Conservation (phyloP, 2,113 vertebrate species). For the Mus spicilegus region DNA sequence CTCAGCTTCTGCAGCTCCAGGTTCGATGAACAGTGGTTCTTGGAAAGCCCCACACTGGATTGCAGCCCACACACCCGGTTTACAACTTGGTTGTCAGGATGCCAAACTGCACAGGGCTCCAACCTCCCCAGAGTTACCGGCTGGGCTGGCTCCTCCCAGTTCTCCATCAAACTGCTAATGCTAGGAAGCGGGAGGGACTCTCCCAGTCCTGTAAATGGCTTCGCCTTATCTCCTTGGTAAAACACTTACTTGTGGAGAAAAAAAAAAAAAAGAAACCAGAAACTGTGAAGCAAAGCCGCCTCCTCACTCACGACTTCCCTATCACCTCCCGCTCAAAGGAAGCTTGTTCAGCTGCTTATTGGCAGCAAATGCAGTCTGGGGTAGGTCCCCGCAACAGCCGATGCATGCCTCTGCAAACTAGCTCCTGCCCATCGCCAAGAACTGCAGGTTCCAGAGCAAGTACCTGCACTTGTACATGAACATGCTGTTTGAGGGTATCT, state of each 20-base stretch:
- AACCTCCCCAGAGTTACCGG: not conserved
- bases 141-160: not conserved
- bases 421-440: not conserved
- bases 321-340: not conserved
- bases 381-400: not conserved
- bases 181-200: not conserved
- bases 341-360: not conserved
- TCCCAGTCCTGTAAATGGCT: not conserved
- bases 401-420: not conserved
- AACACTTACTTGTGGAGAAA: not conserved
- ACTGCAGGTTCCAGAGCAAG: not conserved
- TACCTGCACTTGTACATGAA: not conserved
- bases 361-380: not conserved
- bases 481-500: not conserved
- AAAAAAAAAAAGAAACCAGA: constrained; percentile 4
- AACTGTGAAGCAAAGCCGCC: not conserved
- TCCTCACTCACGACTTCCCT: constrained; percentile 10
- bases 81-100: not conserved
- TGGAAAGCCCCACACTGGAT: not conserved
- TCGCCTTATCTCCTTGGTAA: not conserved
- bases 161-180: not conserved
- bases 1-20: not conserved
- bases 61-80: not conserved
- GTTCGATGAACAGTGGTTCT: not conserved
- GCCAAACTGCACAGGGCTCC: not conserved